Percentiles rank a stretch among this genome's conserved stretches.
Conservation (phyloP, 2,888 invertebrate species). For the Acanthoscelides obtectus region DNA sequence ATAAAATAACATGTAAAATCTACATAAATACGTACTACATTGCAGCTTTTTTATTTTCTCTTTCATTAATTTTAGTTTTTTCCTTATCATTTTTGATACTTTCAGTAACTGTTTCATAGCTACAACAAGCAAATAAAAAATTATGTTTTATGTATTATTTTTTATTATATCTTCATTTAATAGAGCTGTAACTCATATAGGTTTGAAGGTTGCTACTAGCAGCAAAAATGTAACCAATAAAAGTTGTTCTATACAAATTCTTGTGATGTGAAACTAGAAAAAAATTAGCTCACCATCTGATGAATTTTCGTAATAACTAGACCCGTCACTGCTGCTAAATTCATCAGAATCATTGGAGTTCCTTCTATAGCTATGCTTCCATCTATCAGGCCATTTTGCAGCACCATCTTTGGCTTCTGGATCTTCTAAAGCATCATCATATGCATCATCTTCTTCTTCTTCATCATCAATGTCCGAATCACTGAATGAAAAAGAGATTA, state of each 20-base stretch:
- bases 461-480: constrained; percentile 60
- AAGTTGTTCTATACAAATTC: background rate
- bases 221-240: too few species aligned
- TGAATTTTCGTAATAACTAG: constrained; percentile 50
- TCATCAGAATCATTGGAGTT: constrained; percentile 41
- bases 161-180: too few species aligned
- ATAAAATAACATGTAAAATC: background rate
- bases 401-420: constrained; percentile 64
- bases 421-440: constrained; percentile 64
- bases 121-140: constrained; percentile 10
- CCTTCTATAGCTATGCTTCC: constrained; percentile 55
- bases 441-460: constrained; percentile 50
- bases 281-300: constrained; percentile 44
- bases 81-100: constrained; percentile 17
- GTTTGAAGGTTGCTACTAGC: too few species aligned
- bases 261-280: background rate
- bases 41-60: constrained; percentile 1
- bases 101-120: constrained; percentile 19
- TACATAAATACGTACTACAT: constrained; percentile 17
- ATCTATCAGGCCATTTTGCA: constrained; percentile 63
- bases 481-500: constrained; percentile 35
- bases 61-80: constrained; percentile 10
- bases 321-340: constrained; percentile 45
- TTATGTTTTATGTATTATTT: constrained; percentile 9
- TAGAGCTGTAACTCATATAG: too few species aligned